Evolutionary conservation across 2,113 vertebrate species (phyloP).

Genomic region (Etheostoma cragini): DNA sequence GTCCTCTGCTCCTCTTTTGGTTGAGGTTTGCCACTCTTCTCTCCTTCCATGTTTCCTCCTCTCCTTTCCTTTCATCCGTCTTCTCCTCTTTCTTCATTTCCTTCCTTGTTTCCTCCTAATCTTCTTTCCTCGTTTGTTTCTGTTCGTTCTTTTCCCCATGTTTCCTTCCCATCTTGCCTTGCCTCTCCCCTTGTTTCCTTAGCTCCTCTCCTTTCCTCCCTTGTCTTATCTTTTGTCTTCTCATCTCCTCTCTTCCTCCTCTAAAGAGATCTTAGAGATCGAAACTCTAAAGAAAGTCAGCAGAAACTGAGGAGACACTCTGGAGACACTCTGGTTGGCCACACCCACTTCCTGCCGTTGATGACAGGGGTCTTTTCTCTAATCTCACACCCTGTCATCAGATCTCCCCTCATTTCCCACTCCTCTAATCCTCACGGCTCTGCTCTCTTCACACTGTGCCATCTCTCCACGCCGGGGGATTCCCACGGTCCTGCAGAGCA

Average conservation of each 20-base stretch:
- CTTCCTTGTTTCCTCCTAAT: neutral
- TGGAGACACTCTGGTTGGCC: neutral
- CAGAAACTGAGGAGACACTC: neutral
- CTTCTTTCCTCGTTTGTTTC: neutral
- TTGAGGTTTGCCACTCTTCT: neutral
- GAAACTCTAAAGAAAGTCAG: neutral
- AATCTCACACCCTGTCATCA: slow-evolving; percentile 36
- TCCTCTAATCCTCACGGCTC: slow-evolving; percentile 49
- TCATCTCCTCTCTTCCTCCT: neutral
- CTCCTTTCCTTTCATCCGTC: neutral
- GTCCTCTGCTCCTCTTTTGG: neutral
- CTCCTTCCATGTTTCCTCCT: neutral
- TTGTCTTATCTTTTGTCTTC: neutral
- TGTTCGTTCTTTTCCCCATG: neutral
- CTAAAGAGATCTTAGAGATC: too few species aligned
- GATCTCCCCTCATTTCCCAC: slow-evolving; percentile 47
- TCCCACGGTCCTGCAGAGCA: slow-evolving; percentile 14
- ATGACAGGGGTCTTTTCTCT: slow-evolving; percentile 28
- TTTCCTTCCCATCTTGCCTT: neutral
- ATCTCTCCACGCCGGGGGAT: slow-evolving; percentile 10
- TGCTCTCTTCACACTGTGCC: neutral
- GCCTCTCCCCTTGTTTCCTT: neutral
- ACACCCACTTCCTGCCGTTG: neutral
- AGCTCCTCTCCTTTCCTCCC: neutral
- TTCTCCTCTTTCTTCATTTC: neutral